Evolutionary conservation across 2,113 vertebrate genomes (phyloP), one percentile per base, ranked within the genome.

Genomic region (Vanacampus margaritifer): DNA sequence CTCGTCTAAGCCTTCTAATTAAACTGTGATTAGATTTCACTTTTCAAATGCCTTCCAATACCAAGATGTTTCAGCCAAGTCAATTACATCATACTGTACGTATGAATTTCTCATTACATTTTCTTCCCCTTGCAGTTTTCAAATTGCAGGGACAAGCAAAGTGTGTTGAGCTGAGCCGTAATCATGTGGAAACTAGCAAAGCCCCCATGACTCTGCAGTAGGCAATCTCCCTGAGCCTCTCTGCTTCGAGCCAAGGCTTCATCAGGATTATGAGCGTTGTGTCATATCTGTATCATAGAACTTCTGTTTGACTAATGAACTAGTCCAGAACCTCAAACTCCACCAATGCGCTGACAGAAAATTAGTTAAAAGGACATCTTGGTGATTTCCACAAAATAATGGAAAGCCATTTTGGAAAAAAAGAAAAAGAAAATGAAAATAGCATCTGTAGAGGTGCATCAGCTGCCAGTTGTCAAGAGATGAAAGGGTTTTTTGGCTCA

Each of bases 131-230:
- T 68, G 81, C 84, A 80, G 66, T 86, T 90, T 89, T 89, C 83
- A 88, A 92, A 91, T 90, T 91, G 28, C 89, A 85, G 82, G 83
- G 64, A 26, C 79, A 82, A 83, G 77, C 81, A 67, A 74, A 84
- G 85, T 78, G 62, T 78, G 82, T 76, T 79, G 83, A 90, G 80
- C 83, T 63, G 37, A 72, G 86, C 86, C 6, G 89, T 90, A 91
- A 91, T 92, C 87, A 90, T 92, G 89, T 91, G 89, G 85, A 90
- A 92, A 89, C 85, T 82, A 85, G 81, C 78, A 88, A 91, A 91
- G 88, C 88, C 89, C 89, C 84, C 71, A 64, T 87, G 87, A 89
- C 87, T 87, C 76, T 73, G 76, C 84, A 71, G 79, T 74, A 81
- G 74, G 87, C 88, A 89, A 85, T 90, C 87, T 89, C 68, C 69